Evolutionary conservation across 2,113 vertebrate genomes (phyloP).

Genomic region (Hiodon alosoides): DNA sequence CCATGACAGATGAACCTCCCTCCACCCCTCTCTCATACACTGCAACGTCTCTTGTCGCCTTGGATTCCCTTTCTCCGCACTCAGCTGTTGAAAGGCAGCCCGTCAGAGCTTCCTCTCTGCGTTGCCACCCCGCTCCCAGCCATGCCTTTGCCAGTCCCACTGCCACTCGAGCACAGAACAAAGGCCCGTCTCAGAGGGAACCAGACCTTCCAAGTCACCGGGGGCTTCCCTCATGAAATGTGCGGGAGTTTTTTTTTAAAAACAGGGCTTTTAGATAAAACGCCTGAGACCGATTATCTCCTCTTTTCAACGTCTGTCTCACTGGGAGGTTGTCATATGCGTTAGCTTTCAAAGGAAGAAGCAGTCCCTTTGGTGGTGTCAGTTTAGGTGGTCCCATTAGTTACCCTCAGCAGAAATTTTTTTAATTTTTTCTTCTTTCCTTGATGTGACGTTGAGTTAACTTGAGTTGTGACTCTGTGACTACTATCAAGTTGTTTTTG

Average conservation of each 20-base stretch:
- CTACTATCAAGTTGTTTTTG: no score
- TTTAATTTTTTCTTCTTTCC: no score
- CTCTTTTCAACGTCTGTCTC: neutral
- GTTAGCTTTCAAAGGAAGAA: neutral
- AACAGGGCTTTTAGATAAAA: neutral
- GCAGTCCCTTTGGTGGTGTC: neutral
- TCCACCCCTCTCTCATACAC: neutral
- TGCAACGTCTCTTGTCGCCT: neutral
- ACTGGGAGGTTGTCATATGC: neutral
- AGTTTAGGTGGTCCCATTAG: neutral
- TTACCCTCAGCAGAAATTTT: neutral
- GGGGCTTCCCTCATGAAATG: neutral
- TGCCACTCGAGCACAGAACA: constrained; percentile 7
- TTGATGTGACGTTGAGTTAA: no score
- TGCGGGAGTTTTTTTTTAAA: neutral
- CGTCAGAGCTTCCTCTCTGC: constrained; percentile 30
- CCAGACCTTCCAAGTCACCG: neutral
- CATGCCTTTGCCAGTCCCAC: constrained; percentile 20
- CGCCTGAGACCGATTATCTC: neutral
- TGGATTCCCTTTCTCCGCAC: constrained; percentile 38
- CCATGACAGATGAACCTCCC: no score
- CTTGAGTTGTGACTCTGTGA: no score
- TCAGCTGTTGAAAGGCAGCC: constrained; percentile 43
- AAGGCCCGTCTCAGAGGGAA: constrained; percentile 8
- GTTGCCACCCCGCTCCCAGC: constrained; percentile 22